These are phyloP conservation scores for Thymelicus sylvestris DNA, from an alignment of 2,888 invertebrate genomes.

Conservation along the genomic window DNA sequence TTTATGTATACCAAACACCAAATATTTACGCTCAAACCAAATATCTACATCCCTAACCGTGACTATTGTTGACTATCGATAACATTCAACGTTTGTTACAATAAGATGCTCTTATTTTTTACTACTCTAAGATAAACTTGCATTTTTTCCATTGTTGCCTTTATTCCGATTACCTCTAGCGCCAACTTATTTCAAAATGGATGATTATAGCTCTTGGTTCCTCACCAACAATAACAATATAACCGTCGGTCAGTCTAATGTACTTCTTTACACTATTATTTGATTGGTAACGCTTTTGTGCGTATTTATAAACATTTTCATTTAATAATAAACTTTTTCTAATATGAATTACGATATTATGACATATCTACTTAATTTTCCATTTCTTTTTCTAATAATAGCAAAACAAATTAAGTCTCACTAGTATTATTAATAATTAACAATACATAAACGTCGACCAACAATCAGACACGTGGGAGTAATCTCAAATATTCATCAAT, in stretches of 20 bases:
- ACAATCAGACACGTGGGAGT: conserved; percentile 36
- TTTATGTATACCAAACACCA: too few species aligned
- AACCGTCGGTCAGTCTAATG: neutral
- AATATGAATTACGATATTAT: too few species aligned
- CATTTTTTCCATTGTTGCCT: conserved; percentile 22
- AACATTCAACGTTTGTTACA: conserved; percentile 31
- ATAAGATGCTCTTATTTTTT: conserved; percentile 31
- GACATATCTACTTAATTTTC: too few species aligned
- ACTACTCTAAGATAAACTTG: conserved; percentile 19
- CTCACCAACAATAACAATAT: neutral
- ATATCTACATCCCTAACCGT: neutral
- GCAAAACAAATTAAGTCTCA: conserved; percentile 17
- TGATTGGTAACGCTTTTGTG: neutral
- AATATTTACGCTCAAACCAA: too few species aligned
- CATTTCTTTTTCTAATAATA: neutral
- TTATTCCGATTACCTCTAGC: conserved; percentile 25
- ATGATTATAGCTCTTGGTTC: conserved; percentile 9
- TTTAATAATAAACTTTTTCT: too few species aligned
- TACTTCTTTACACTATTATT: neutral
- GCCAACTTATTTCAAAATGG: conserved; percentile 19
- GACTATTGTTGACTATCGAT: conserved; percentile 25
- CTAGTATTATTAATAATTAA: conserved; percentile 31
- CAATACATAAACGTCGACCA: conserved; percentile 21
- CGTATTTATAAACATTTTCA: neutral
- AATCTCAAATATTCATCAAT: conserved; percentile 38